These are phyloP conservation scores for Eulemur coronatus DNA, from an alignment of 2,797 vertebrate species.

Conservation along the genomic window DNA sequence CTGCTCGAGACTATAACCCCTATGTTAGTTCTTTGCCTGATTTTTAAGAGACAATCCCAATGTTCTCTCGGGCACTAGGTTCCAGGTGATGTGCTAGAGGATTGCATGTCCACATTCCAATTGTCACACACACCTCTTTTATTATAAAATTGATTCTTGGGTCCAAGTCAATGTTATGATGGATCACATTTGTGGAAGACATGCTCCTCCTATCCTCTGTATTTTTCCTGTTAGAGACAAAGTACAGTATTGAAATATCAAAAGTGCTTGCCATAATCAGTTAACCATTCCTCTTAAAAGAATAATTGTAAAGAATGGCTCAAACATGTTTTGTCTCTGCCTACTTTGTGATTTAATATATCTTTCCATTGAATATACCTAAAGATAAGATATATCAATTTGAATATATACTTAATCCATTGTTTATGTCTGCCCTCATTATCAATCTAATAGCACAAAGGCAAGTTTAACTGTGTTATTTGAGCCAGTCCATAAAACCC, in stretches of 20 bases:
- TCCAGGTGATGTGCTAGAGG: background rate
- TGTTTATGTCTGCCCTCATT: background rate
- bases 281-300: background rate
- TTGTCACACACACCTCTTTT: background rate
- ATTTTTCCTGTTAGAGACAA: background rate
- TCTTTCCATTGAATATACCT: background rate
- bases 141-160: background rate
- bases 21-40: background rate
- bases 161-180: background rate
- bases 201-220: background rate
- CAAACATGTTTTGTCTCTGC: background rate
- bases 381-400: background rate
- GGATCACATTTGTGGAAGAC: background rate
- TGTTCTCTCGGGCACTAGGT: background rate
- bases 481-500: background rate
- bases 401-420: background rate
- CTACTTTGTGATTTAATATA: background rate
- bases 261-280: background rate
- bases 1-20: background rate
- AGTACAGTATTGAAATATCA: background rate
- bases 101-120: background rate
- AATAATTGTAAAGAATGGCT: background rate
- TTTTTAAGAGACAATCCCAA: background rate
- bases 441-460: background rate
- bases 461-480: background rate